Conservation (phyloP, 2,113 vertebrate species). For the Corvus cornix region DNA sequence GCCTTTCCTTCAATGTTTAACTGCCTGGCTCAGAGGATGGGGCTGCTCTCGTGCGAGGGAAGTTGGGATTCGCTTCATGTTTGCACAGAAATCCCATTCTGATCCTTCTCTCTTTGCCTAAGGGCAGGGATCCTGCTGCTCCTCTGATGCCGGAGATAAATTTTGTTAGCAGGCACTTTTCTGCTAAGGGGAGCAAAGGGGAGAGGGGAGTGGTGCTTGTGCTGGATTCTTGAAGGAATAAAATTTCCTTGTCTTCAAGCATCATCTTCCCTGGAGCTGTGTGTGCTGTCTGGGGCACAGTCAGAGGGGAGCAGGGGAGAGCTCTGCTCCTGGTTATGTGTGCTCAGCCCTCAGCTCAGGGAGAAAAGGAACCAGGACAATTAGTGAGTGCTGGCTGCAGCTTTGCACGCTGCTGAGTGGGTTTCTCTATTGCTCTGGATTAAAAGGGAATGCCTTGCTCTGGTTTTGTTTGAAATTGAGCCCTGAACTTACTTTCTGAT, state of each 20-base stretch:
- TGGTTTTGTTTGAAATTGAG: neutral
- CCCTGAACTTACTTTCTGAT: neutral
- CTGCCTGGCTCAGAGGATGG: neutral
- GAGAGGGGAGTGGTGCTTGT: neutral
- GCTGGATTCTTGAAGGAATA: neutral
- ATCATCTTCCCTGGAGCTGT: neutral
- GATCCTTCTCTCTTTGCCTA: slow-evolving; percentile 5
- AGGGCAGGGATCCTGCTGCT: slow-evolving; percentile 44
- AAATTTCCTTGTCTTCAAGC: neutral
- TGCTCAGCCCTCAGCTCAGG: neutral
- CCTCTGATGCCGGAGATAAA: slow-evolving; percentile 18
- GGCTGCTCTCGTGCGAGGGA: neutral
- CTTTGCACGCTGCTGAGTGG: neutral
- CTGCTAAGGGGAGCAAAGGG: slow-evolving; percentile 21
- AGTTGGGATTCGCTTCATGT: neutral
- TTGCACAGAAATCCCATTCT: slow-evolving; percentile 32
- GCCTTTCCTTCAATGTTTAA: slow-evolving; percentile 34
- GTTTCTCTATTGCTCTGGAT: neutral
- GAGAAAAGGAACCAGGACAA: neutral
- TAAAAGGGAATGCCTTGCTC: neutral
- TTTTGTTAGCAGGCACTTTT: slow-evolving; percentile 24
- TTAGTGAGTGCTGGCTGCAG: neutral
- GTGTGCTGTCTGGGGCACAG: neutral
- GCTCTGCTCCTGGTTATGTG: neutral
- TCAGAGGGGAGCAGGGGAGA: neutral